Evolutionary conservation across 2,797 vertebrate species (phyloP), one percentile per base, ranked within the genome.

Genomic region (Cercopithecus neglectus): DNA sequence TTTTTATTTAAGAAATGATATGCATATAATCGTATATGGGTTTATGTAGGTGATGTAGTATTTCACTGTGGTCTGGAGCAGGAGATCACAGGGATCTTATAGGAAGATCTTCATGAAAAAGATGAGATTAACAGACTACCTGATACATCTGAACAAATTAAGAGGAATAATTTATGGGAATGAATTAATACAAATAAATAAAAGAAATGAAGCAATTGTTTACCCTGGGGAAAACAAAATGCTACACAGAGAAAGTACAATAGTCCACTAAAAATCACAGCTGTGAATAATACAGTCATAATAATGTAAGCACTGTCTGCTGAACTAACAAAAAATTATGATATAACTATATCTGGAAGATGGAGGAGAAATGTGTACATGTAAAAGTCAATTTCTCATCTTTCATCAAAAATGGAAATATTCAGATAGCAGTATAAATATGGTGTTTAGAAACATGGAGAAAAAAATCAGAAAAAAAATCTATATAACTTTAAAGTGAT

Each of bases 351-450:
- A 88, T 80, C 24, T 80, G 76, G 41, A 83, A 96, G 81, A 86
- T 16, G 30, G 7, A 33, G 59, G 21, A 28, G 92, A 95, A 92
- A 41, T 2, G 2, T 76, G 21, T 57, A 19, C 53, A 48, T 30
- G 26, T 28, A 61, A 94, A 91, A 84, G 89, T 8, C 78, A 44
- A 93, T 61, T 59, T 82, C 33, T 86, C 21, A 93, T 72, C 82
- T 59, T 90, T 96, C 39, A 78, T 50, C 78, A 97, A 84, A 96
- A 83, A 67, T 13, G 84, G 64, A 90, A 97, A 84, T 87, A 86
- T 61, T 44, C 36, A 81, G 55, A 89, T 57, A 57, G 59, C n/a
- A 86, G 80, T 53, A 78, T 80, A 75, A 96, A 87, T 80, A 94
- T 50, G 36, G 41, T 96, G 24, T 75, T 91, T 80, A 92, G 84